Conservation (phyloP, 2,888 invertebrate species). For the Panorpa germanica region DNA sequence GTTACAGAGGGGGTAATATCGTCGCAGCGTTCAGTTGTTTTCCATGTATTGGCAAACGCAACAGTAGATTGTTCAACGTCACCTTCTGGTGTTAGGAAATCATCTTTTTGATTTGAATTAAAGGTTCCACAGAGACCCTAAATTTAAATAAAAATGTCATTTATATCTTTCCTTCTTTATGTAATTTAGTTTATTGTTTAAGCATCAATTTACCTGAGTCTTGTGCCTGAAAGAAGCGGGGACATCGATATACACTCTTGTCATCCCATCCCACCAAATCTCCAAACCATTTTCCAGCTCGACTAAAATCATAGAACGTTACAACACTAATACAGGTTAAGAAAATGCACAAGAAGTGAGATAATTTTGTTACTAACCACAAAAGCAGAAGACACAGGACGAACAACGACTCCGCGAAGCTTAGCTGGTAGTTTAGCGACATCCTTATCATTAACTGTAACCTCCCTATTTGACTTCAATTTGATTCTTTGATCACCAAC, state of each 20-base stretch:
- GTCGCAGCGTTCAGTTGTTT: conserved; percentile 54
- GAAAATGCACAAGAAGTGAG: conserved; percentile 2
- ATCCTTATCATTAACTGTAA: conserved; percentile 50
- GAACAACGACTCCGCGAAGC: conserved; percentile 44
- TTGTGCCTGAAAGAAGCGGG: conserved; percentile 47
- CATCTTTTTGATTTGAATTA: conserved; percentile 72
- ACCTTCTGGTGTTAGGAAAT: conserved; percentile 71
- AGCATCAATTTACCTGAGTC: conserved; percentile 32
- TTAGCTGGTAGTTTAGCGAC: conserved; percentile 41
- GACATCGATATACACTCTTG: conserved; percentile 66
- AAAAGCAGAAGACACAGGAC: conserved; percentile 61
- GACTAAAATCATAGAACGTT: conserved; percentile 25
- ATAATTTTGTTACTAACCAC: conserved; percentile 37
- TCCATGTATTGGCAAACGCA: conserved; percentile 83
- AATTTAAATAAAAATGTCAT: conserved; percentile 59
- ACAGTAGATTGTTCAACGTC: conserved; percentile 61
- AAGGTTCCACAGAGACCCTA: conserved; percentile 87
- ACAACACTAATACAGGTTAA: background rate
- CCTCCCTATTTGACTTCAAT: conserved; percentile 63
- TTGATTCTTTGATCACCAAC: conserved; percentile 18
- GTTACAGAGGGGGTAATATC: conserved; percentile 36
- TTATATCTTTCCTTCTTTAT: too few relatives aligned
- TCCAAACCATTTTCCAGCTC: conserved; percentile 56
- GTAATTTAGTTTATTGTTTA: conserved; percentile 3
- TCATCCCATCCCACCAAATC: conserved; percentile 80